Evolutionary conservation across 1,140 invertebrate species (phyloP), one percentile per base, ranked within the genome.

Genomic region (Drosophila tsacasi): DNA sequence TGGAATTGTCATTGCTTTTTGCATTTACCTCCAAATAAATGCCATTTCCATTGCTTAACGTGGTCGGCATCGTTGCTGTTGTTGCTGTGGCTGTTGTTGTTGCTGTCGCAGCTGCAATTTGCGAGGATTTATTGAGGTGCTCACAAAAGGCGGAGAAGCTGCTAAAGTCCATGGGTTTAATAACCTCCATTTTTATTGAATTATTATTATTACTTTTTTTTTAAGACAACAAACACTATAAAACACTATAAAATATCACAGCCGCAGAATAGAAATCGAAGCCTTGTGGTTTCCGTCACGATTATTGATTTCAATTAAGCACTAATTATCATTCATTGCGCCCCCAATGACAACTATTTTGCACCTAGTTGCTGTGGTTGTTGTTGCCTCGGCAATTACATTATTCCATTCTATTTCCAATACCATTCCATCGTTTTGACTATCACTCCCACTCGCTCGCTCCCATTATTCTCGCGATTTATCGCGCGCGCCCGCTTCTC

Each of bases 161-260:
- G 78, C 91, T 92, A 76, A 92, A 92, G 89, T 92, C 91, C 91
- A 92, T 92, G 68, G 91, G 91, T 90, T 92, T 92, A 81, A 92
- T 92, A 81, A 92, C 91, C 91, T 92, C 91, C 91, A 92, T 92
- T 82, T 65, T 77, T 63, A 52, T 67, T 35, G 40, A 50, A 13
- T 19, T 52, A 19, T 52, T 6, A 49, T 66, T 40, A 35, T 19
- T 12, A 23, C 39, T 69, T 9, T 30, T 32, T 55, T 23, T 23
- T 23, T 71, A 32, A 32, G 21, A 39, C 54, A 57, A 39, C 21
- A 57, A 57, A 57, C 35, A 39, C 21, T 57, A 57, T 57, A 57
- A 57, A 57, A 57, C 54, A 57, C 54, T 57, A 57, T 57, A 25
- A 57, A 57, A 61, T 78, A 78, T 78, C 74, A 78, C 75, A 78